Percentiles rank a stretch among this genome's conserved stretches.
Conservation (phyloP, 2,888 invertebrate genomes). For the Unio delphinus region DNA sequence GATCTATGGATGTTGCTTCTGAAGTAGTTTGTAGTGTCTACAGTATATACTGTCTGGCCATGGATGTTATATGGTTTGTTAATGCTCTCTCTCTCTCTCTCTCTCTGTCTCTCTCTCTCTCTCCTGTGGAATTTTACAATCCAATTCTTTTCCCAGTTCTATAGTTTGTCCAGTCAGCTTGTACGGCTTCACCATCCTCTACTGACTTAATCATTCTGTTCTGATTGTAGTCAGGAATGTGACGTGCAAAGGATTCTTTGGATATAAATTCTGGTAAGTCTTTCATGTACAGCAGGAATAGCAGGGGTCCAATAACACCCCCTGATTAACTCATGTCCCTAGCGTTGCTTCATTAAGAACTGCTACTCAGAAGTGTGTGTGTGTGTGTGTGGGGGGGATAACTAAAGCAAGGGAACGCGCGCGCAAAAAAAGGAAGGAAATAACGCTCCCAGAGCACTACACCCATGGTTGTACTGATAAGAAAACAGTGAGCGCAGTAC, state of each 20-base stretch:
- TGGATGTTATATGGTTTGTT: conserved; percentile 9
- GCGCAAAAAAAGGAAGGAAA: too few species aligned
- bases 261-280: conserved; percentile 7
- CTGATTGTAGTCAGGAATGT: background rate
- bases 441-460: too few species aligned
- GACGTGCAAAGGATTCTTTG: background rate
- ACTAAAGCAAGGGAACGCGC: too few species aligned
- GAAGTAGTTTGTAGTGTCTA: conserved; percentile 12
- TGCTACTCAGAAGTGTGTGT: too few species aligned
- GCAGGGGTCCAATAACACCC: background rate
- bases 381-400: too few species aligned
- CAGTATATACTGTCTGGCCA: conserved; percentile 11
- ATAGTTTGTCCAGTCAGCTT: conserved; percentile 3
- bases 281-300: conserved; percentile 3
- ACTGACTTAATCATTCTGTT: background rate
- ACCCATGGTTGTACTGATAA: too few species aligned
- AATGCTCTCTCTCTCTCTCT: conserved; percentile 8
- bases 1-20: conserved; percentile 8
- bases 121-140: conserved; percentile 3
- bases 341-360: background rate
- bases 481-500: too few species aligned
- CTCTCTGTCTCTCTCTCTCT: too few species aligned
- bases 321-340: background rate
- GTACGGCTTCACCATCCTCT: background rate
- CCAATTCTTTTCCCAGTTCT: conserved; percentile 4